Conservation (phyloP, 2,888 invertebrate species). For the Atrina japonica region DNA sequence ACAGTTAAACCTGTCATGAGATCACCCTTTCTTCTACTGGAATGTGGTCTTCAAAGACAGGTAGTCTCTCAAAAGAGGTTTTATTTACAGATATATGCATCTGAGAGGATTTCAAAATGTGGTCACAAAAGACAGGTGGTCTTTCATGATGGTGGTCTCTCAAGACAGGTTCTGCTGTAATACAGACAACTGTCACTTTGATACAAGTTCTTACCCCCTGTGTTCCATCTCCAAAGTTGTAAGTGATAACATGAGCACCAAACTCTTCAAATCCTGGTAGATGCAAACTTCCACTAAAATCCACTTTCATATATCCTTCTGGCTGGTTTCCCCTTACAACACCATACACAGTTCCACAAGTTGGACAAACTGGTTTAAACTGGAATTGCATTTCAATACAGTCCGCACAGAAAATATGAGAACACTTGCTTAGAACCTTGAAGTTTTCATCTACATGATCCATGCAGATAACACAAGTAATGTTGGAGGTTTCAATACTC, state of each 20-base stretch:
- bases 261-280: constrained; percentile 49
- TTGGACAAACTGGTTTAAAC: constrained; percentile 55
- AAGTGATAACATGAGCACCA: constrained; percentile 49
- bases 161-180: too few relatives aligned
- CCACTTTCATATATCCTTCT: constrained; percentile 47
- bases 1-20: too few relatives aligned
- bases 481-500: too few relatives aligned
- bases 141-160: too few relatives aligned
- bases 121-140: too few relatives aligned
- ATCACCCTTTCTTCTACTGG: too few relatives aligned
- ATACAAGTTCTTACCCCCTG: constrained; percentile 49
- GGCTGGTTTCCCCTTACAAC: constrained; percentile 55
- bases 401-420: constrained; percentile 53
- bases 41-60: too few relatives aligned
- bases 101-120: too few relatives aligned
- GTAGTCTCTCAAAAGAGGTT: too few relatives aligned
- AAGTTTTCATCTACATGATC: constrained; percentile 45
- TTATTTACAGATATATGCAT: too few relatives aligned
- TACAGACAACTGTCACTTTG: too few relatives aligned
- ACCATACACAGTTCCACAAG: constrained; percentile 58
- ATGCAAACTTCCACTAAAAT: constrained; percentile 21
- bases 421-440: constrained; percentile 52
- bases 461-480: constrained; percentile 48
- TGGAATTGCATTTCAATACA: constrained; percentile 55
- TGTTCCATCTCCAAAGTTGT: constrained; percentile 52